These are phyloP conservation scores for Berghia stephanieae DNA, from an alignment of 1,140 invertebrate species.

Conservation along the genomic window DNA sequence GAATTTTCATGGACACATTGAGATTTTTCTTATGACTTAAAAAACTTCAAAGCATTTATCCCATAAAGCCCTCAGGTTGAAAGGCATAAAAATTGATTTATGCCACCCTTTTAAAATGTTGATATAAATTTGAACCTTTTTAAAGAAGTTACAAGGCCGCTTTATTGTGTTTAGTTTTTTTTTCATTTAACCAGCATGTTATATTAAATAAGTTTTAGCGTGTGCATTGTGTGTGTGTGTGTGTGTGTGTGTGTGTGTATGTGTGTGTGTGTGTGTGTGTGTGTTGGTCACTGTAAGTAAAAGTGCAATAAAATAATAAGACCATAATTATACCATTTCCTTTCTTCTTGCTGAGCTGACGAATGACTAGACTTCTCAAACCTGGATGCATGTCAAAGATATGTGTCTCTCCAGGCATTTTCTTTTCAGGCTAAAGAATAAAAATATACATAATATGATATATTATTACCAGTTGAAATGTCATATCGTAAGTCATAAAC, in stretches of 20 bases:
- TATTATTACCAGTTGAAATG: not conserved
- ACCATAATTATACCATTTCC: conserved; percentile 52
- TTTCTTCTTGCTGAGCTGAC: conserved; percentile 62
- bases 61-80: no score
- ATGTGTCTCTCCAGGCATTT: conserved; percentile 58
- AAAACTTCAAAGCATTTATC: no score
- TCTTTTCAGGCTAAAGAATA: conserved; percentile 42
- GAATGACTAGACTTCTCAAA: conserved; percentile 54
- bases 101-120: no score
- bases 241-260: conserved; percentile 4
- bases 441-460: not conserved
- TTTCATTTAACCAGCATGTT: no score
- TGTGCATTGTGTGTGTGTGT: not conserved
- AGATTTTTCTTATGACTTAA: no score
- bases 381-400: conserved; percentile 58
- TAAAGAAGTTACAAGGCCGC: no score
- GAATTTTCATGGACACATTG: no score
- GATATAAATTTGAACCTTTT: no score
- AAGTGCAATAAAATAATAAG: not conserved
- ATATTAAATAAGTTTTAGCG: no score
- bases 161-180: no score
- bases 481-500: not conserved
- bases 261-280: not conserved
- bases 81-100: no score
- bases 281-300: not conserved